These are phyloP conservation scores for Aporophyla nigra DNA, from an alignment of 2,888 invertebrate species.

Conservation along the genomic window DNA sequence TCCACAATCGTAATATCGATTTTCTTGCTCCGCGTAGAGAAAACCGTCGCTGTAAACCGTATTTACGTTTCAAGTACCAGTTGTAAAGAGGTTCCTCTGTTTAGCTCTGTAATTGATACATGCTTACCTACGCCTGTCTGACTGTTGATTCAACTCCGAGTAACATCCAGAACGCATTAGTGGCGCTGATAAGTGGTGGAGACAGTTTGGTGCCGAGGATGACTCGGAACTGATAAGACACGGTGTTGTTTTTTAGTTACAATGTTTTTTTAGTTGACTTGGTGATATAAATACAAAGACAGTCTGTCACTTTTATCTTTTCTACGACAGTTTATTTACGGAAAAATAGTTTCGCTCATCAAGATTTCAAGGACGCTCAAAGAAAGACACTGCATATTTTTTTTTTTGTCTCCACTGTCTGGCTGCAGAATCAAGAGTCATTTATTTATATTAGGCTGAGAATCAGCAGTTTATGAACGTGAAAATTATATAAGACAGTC, in stretches of 20 bases:
- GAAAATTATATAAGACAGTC: too few species aligned
- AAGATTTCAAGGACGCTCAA: neutral
- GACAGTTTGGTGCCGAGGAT: conserved; percentile 48
- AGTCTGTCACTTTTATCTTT: neutral
- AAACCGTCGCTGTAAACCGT: conserved; percentile 32
- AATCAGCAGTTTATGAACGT: too few species aligned
- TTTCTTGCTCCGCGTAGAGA: neutral
- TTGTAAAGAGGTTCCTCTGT: conserved; percentile 45
- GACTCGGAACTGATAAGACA: conserved; percentile 14
- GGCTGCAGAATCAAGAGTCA: too few species aligned
- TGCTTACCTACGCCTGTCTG: conserved; percentile 35
- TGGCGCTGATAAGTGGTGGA: conserved; percentile 16
- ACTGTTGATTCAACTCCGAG: conserved; percentile 43
- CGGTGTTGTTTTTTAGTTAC: neutral
- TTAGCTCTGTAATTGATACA: conserved; percentile 58
- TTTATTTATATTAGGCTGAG: too few species aligned
- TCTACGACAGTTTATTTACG: neutral
- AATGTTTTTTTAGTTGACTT: neutral
- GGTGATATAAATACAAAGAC: neutral
- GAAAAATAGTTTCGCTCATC: neutral
- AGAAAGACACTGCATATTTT: neutral
- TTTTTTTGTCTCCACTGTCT: too few species aligned
- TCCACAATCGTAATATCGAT: neutral
- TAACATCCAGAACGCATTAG: conserved; percentile 45
- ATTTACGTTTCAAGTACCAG: conserved; percentile 42